Conservation (phyloP, 2,888 invertebrate genomes). For the Trichogramma evanescens region DNA sequence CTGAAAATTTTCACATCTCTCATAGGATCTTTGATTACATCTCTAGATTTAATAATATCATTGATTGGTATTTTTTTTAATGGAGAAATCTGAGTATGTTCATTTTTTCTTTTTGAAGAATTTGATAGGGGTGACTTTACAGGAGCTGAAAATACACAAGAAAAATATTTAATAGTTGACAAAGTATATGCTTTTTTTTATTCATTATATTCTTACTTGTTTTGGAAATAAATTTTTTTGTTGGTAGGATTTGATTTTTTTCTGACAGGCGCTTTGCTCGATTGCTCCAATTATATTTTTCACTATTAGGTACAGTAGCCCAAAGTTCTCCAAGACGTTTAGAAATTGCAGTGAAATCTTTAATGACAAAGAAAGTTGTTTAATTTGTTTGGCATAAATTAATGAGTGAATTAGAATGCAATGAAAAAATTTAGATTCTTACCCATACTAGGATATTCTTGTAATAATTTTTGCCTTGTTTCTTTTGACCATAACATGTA, state of each 20-base stretch:
- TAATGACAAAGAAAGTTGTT: neutral
- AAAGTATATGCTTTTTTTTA: neutral
- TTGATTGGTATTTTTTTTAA: slow-evolving; percentile 5
- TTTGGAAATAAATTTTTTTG: slow-evolving; percentile 49
- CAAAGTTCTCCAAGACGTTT: slow-evolving; percentile 84
- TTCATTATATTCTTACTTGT: slow-evolving; percentile 23
- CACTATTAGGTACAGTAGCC: slow-evolving; percentile 67
- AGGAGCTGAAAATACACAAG: slow-evolving; percentile 9
- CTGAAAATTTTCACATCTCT: slow-evolving; percentile 20
- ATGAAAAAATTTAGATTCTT: slow-evolving; percentile 27
- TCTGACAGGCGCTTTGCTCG: slow-evolving; percentile 66
- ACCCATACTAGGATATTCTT: slow-evolving; percentile 69
- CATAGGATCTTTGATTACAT: slow-evolving; percentile 19
- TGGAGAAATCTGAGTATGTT: neutral
- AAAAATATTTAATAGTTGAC: neutral
- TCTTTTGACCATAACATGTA: slow-evolving; percentile 90
- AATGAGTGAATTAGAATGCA: neutral
- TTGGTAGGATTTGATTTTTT: slow-evolving; percentile 44
- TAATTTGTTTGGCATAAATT: neutral
- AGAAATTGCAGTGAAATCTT: slow-evolving; percentile 75
- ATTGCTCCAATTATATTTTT: slow-evolving; percentile 71
- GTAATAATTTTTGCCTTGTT: slow-evolving; percentile 65
- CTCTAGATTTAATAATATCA: slow-evolving; percentile 8
- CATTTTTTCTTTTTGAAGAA: slow-evolving; percentile 15
- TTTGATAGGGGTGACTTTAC: slow-evolving; percentile 6